These are phyloP conservation scores for Dryomyza anilis DNA, from an alignment of 2,888 invertebrate genomes.

Conservation along the genomic window DNA sequence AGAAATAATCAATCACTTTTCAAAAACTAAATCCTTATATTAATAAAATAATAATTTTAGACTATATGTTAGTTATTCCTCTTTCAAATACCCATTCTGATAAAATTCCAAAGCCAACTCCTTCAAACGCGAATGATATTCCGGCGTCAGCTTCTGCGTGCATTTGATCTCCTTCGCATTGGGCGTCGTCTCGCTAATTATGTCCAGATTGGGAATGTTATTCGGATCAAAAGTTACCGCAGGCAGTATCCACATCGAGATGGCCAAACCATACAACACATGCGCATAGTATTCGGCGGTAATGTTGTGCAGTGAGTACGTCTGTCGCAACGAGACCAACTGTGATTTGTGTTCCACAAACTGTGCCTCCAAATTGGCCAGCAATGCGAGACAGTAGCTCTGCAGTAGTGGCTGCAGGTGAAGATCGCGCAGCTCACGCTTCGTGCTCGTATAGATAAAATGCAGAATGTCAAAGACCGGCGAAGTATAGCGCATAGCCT, in stretches of 20 bases:
- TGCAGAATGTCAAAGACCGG: slow-evolving; percentile 58
- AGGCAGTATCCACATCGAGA: slow-evolving; percentile 57
- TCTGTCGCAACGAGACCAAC: slow-evolving; percentile 41
- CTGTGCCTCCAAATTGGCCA: slow-evolving; percentile 44
- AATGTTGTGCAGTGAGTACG: slow-evolving; percentile 50
- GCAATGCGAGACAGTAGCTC: slow-evolving; percentile 48
- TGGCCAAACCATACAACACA: slow-evolving; percentile 55
- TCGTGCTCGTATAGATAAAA: slow-evolving; percentile 58
- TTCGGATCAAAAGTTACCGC: slow-evolving; percentile 58
- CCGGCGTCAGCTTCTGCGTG: slow-evolving; percentile 53
- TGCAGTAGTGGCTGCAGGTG: slow-evolving; percentile 49
- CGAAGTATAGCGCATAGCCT: slow-evolving; percentile 56
- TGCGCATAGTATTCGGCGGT: slow-evolving; percentile 50
- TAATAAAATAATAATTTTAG: too few species aligned
- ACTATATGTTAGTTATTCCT: too few species aligned
- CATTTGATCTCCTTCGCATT: slow-evolving; percentile 51
- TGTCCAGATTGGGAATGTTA: slow-evolving; percentile 56
- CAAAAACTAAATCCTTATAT: too few species aligned
- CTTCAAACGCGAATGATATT: slow-evolving; percentile 55
- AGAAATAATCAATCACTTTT: neutral
- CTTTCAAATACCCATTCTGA: slow-evolving; percentile 53
- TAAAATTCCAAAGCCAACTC: slow-evolving; percentile 57
- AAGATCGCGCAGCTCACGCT: slow-evolving; percentile 48
- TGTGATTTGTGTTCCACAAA: slow-evolving; percentile 34
- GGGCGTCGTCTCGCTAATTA: slow-evolving; percentile 49